These are phyloP conservation scores for Australoheros facetus DNA, from an alignment of 2,797 vertebrate species.

Conservation along the genomic window DNA sequence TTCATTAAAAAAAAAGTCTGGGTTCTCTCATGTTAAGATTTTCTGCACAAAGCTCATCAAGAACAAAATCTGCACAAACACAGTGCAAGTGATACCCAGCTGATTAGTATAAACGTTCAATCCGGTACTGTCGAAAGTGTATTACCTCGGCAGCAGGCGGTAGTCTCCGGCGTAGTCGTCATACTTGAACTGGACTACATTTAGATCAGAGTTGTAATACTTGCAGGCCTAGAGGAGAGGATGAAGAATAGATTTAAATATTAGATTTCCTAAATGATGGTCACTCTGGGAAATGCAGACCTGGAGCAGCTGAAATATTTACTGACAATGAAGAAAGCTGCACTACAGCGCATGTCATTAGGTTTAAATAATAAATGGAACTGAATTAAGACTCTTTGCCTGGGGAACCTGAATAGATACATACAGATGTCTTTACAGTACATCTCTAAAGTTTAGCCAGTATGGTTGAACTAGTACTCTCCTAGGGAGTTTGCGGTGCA, in stretches of 20 bases:
- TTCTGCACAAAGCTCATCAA: not conserved
- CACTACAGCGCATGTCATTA: slow-evolving; percentile 17
- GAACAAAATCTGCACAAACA: no score
- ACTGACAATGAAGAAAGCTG: slow-evolving; percentile 23
- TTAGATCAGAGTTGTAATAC: slow-evolving; percentile 94
- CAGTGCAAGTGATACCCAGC: no score
- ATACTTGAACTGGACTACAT: slow-evolving; percentile 93
- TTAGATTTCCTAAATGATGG: slow-evolving; percentile 40
- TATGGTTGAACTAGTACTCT: slow-evolving; percentile 28
- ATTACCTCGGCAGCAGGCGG: slow-evolving; percentile 92
- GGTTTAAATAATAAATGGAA: slow-evolving; percentile 52
- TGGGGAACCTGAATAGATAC: not conserved
- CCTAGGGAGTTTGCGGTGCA: not conserved
- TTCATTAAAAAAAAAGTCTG: not conserved
- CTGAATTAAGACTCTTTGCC: slow-evolving; percentile 35
- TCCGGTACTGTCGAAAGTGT: not conserved
- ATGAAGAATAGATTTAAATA: slow-evolving; percentile 46
- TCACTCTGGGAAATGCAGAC: slow-evolving; percentile 21
- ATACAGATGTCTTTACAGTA: slow-evolving; percentile 30
- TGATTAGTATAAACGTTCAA: not conserved
- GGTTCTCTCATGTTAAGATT: not conserved
- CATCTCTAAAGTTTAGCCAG: slow-evolving; percentile 17
- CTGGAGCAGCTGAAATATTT: slow-evolving; percentile 11
- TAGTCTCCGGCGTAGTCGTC: slow-evolving; percentile 94
- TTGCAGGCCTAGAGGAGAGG: slow-evolving; percentile 88